Percentiles rank a stretch among this genome's conserved stretches.
Conservation (phyloP, 2,113 vertebrate species). For the Hemicordylus capensis region DNA sequence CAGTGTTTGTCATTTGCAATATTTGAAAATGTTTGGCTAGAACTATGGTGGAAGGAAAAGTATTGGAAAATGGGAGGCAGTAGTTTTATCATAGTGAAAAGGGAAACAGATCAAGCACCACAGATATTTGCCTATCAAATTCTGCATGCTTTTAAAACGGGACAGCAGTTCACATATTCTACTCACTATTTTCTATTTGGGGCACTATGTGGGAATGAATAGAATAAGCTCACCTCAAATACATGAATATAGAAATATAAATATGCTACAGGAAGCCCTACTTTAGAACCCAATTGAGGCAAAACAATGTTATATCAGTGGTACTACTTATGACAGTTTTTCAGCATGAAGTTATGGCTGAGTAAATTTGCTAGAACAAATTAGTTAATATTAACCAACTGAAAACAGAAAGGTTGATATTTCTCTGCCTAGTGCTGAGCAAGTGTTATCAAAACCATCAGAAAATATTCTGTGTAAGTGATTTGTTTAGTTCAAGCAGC, state of each 20-base stretch:
- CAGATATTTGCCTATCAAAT: not conserved
- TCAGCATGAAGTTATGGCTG: constrained; percentile 53
- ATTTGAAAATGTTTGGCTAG: not conserved
- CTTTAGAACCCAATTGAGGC: not conserved
- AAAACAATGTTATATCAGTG: too few species aligned
- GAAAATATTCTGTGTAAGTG: constrained; percentile 49
- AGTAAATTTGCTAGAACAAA: constrained; percentile 65
- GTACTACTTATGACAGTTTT: constrained; percentile 11
- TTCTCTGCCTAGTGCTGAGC: constrained; percentile 60
- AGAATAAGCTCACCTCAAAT: not conserved
- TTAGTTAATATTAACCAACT: constrained; percentile 67
- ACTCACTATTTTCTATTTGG: not conserved
- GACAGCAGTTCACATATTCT: not conserved
- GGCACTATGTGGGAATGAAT: not conserved
- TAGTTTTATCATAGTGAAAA: not conserved
- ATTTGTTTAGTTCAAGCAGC: not conserved
- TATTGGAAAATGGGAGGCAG: not conserved
- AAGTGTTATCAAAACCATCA: constrained; percentile 69
- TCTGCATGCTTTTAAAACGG: not conserved
- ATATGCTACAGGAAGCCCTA: not conserved
- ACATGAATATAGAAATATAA: not conserved
- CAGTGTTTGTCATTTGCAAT: not conserved
- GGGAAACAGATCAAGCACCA: not conserved
- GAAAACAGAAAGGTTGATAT: constrained; percentile 55
- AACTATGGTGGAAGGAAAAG: not conserved